Conservation (phyloP, 2,888 invertebrate species). For the Drosophila fulvimacula region DNA sequence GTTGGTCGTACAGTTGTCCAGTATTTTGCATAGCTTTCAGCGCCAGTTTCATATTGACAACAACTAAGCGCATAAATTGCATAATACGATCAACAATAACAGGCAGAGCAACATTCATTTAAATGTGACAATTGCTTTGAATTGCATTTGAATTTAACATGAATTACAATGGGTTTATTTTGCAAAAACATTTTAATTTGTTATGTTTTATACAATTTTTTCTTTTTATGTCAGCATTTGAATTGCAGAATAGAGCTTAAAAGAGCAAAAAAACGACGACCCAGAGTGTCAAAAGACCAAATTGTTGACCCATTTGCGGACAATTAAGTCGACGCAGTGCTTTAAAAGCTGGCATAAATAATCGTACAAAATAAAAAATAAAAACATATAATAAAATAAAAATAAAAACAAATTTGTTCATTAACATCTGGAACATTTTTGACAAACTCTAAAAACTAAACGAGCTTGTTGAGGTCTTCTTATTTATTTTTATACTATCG, state of each 20-base stretch:
- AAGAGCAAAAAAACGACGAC: conserved; percentile 11
- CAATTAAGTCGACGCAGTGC: neutral
- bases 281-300: conserved; percentile 12
- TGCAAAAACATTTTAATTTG: conserved; percentile 12
- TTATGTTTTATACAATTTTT: conserved; percentile 35
- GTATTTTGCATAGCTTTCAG: conserved; percentile 12
- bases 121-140: conserved; percentile 57
- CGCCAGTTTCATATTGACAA: conserved; percentile 34
- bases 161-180: conserved; percentile 48
- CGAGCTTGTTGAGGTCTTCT: no score
- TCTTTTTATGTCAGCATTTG: conserved; percentile 55
- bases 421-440: no score
- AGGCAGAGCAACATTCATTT: conserved; percentile 46
- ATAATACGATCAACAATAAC: conserved; percentile 13
- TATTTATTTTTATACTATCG: neutral
- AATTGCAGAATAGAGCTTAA: conserved; percentile 32
- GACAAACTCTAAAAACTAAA: no score
- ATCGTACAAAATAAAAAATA: no score
- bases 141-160: conserved; percentile 43
- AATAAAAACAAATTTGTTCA: no score
- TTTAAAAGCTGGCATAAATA: neutral
- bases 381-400: no score
- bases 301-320: conserved; percentile 10
- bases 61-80: conserved; percentile 27
- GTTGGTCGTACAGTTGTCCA: conserved; percentile 70